These are phyloP conservation scores for Chymomyza costata DNA, from an alignment of 1,140 invertebrate species.

Conservation along the genomic window DNA sequence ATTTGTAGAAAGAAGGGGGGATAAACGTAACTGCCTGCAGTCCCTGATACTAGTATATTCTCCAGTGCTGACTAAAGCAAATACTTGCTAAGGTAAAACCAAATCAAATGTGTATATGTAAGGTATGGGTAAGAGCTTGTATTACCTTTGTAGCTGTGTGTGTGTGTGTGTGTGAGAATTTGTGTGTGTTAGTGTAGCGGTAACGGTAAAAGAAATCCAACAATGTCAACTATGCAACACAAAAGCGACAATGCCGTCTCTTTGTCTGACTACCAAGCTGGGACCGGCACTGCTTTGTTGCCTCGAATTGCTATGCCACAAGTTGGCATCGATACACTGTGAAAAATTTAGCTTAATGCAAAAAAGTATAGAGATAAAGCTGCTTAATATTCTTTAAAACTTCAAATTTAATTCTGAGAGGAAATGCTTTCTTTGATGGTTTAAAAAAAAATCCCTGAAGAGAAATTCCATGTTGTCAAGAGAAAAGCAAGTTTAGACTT, in stretches of 20 bases:
- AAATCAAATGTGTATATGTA: constrained; percentile 69
- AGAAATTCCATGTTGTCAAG: no score
- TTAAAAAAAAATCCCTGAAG: no score
- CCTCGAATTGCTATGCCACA: no score
- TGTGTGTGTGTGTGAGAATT: constrained; percentile 10
- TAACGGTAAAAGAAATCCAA: constrained; percentile 41
- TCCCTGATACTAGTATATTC: constrained; percentile 2
- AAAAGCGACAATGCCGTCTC: constrained; percentile 68
- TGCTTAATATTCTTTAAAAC: no score
- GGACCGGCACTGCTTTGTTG: no score
- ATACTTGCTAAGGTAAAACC: constrained; percentile 55
- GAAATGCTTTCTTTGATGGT: no score
- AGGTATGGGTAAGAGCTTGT: no score
- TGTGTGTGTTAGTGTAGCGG: constrained; percentile 21
- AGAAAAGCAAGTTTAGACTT: no score
- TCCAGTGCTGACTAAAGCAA: constrained; percentile 39
- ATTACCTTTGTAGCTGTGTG: constrained; percentile 22
- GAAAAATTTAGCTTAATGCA: no score
- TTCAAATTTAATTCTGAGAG: no score
- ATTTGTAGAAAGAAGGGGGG: constrained; percentile 23
- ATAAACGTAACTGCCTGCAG: constrained; percentile 17
- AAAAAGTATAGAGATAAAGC: no score
- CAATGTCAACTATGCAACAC: constrained; percentile 72
- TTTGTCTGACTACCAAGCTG: constrained; percentile 51
- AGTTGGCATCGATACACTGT: no score